Evolutionary conservation across 2,113 vertebrate genomes (phyloP), one percentile per base, ranked within the genome.

Genomic region (Calidris pugnax): DNA sequence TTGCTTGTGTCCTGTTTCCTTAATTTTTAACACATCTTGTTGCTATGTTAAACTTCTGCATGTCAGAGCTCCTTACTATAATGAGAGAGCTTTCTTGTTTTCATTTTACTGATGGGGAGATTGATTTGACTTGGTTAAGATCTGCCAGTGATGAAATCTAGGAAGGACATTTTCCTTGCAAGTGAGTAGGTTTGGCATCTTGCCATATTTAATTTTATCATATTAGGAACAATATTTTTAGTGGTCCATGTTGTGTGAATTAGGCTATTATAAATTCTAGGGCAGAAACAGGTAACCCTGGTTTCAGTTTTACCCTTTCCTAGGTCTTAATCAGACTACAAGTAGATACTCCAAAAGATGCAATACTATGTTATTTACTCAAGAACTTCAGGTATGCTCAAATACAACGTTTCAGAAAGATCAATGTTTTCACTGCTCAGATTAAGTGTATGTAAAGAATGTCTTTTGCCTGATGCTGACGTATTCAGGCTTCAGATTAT

Each of bases 231-330:
- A 47, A 13, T 24, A 60, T 51, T 89, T 85, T 71, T 27, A 66
- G 35, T 18, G 26, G 28, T 69, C 17, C 4, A 27, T 27, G 9
- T 47, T 35, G 5, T 1, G 1, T 47, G 13, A 89, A 41, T 62
- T 71, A 72, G 45, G 7, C 2, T 69, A 10, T 53, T 57, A 39
- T 12, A 77, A 45, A 64, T 55, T 68, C 39, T 68, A 27, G 8
- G 6, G 7, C 3, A 68, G 43, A 91, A 87, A 64, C 2, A 0
- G 2, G 3, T 30, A 26, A 30, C 7, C 1, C 5, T 32, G 12
- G 77, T 11, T 7, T 77, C 39, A 1, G 0, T 39, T 80, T 69
- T 5, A 2, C 6, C 5, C 3, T 80, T 75, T 74, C 7, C 15
- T 64, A 73, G 14, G 35, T 64, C 33, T 66, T 60, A 73, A 51